Conservation (phyloP, 1,140 invertebrate species). For the Brachionus plicatilis region DNA sequence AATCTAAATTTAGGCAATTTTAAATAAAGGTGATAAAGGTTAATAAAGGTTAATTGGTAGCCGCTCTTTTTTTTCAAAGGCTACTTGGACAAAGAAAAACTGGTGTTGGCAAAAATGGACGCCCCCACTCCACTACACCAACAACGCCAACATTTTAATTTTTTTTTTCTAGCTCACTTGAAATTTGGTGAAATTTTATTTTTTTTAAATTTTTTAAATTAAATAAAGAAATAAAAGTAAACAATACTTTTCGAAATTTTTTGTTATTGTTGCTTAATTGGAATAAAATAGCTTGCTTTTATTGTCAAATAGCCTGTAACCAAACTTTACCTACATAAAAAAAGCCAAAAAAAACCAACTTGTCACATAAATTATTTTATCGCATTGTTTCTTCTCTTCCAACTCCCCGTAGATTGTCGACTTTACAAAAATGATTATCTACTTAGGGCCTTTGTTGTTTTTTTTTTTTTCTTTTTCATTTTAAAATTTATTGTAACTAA, state of each 20-base stretch:
- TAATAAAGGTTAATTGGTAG: too few relatives aligned
- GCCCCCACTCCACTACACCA: background rate
- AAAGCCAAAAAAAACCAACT: background rate
- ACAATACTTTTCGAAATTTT: background rate
- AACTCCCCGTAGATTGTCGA: background rate
- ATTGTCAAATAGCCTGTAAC: conserved; percentile 18
- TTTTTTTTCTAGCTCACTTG: background rate
- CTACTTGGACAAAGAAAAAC: background rate
- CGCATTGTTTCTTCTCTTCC: background rate
- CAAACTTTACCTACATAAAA: conserved; percentile 12
- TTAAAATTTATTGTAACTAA: background rate
- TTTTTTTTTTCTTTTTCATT: background rate
- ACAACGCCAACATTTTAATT: background rate
- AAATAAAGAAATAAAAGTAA: background rate
- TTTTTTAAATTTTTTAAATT: too few relatives aligned
- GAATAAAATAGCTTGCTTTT: conserved; percentile 23
- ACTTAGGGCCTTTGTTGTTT: background rate
- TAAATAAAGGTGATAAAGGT: too few relatives aligned
- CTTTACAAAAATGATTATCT: background rate
- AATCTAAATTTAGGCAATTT: background rate
- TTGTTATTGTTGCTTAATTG: conserved; percentile 8
- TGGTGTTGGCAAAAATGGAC: background rate
- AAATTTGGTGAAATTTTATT: background rate
- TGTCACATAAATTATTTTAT: background rate
- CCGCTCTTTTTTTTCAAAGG: background rate